A percentile compares a stretch with the other conserved stretches of the same genome.
phyloP scores from a whole-genome alignment of 2,113 vertebrate genomes.

The Hippopotamus amphibius region DNA sequence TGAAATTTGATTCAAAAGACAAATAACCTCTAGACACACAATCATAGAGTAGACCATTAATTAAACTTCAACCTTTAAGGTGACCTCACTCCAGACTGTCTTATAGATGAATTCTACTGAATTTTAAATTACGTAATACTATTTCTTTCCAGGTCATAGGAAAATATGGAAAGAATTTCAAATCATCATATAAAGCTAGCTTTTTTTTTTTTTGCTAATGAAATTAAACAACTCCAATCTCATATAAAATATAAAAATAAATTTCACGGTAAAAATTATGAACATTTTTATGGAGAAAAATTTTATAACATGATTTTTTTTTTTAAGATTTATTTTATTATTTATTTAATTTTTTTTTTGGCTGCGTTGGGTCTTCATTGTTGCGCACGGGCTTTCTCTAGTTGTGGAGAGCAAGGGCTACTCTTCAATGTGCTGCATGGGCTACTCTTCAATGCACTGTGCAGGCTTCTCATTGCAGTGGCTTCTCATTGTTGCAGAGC shows the following conservation, averaged over 20 bases:
- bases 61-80: slow-evolving; percentile 29
- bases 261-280: background rate
- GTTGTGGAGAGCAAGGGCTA: no score
- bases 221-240: background rate
- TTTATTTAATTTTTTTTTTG: background rate
- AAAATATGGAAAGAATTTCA: slow-evolving; percentile 44
- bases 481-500: no score
- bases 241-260: slow-evolving; percentile 24
- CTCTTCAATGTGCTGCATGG: no score
- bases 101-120: background rate
- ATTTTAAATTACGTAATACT: slow-evolving; percentile 8
- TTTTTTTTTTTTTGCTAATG: background rate
- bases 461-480: no score
- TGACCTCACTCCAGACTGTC: background rate
- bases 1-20: background rate
- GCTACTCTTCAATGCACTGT: no score
- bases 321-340: background rate
- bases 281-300: background rate
- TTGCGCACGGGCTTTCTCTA: no score
- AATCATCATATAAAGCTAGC: background rate
- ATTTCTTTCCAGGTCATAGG: background rate
- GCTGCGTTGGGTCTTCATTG: background rate
- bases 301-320: background rate
- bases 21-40: slow-evolving; percentile 13
- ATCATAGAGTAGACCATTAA: background rate